phyloP scores from a whole-genome alignment of 37 sponge, comb jelly and placozoan genomes.

The Ianthella basta region DNA sequence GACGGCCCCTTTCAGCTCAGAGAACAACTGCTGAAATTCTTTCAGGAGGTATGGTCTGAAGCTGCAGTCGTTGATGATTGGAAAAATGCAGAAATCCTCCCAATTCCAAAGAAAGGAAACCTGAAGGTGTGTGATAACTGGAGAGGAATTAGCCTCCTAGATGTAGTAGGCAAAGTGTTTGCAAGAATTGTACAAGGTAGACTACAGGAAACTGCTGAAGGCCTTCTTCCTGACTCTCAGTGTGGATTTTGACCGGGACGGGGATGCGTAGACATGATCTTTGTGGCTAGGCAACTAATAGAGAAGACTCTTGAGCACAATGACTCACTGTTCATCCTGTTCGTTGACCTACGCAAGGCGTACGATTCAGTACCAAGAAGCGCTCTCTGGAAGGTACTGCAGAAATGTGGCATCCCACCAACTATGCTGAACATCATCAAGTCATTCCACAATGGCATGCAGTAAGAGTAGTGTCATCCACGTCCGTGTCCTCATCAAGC shows the following conservation, averaged over 20 bases:
- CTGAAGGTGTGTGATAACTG: constrained; percentile 13
- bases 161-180: constrained; percentile 1
- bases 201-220: constrained; percentile 28
- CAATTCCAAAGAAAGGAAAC: constrained; percentile 24
- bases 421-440: too few species aligned
- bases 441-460: too few species aligned
- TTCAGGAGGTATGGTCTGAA: constrained; percentile 27
- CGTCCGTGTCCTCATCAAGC: too few species aligned
- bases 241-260: constrained; percentile 18
- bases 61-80: constrained; percentile 20
- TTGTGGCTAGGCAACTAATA: constrained; percentile 22
- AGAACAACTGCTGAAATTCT: constrained; percentile 8
- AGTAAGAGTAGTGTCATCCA: too few species aligned
- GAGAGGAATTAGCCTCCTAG: constrained; percentile 29
- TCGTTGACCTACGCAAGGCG: constrained; percentile 30
- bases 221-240: constrained; percentile 21
- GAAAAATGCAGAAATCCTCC: constrained; percentile 33
- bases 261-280: constrained; percentile 30
- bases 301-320: constrained; percentile 17
- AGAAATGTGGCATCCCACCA: constrained; percentile 37
- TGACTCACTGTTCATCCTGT: neutral
- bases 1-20: neutral
- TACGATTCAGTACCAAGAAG: constrained; percentile 23
- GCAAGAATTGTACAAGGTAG: neutral
- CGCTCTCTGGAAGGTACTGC: constrained; percentile 8